Evolutionary conservation across 1,140 invertebrate species (phyloP), one percentile per base, ranked within the genome.

Genomic region (Gerris buenoi): DNA sequence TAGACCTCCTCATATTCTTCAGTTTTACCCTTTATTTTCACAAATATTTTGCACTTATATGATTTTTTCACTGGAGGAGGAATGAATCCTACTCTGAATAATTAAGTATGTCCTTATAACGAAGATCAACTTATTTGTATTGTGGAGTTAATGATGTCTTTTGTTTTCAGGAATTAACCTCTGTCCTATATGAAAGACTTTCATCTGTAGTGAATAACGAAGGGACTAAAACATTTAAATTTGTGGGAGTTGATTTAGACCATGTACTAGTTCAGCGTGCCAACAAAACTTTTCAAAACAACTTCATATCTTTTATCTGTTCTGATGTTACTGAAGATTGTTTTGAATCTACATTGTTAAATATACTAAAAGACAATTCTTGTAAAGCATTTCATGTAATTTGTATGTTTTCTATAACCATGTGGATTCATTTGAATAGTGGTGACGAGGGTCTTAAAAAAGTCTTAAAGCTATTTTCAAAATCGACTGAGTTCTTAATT

Each of bases 401-500:
- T 27, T 90, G 88, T 75, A 89, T 86, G 74, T 90, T 91, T 76
- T 90, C 89, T 22, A 82, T 90, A 15, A 89, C 88, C 18, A 90
- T 92, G 88, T 92, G 90, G 90, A 88, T 92, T 70, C 90, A 92
- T 76, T 73, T 92, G 26, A 91, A 91, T 75, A 78, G 87, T 76
- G 88, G 89, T 15, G 90, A 92, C 79, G 56, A 69, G 29, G 77
- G 73, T 14, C 67, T 78, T 5, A 68, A 68, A 56, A 63, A 69
- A 15, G 69, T 69, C 28, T 67, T 76, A 1, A 60, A 65, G 25
- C 67, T 79, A 23, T 75, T 88, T 2, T 82, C 81, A 62, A 67
- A 74, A 23, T 67, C 81, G 13, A 75, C 83, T 1, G 77, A 82
- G 56, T 77, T 83, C 46, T 73, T 91, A 10, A 79, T 91, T 1